A percentile compares a stretch with the other conserved stretches of the same genome.
Evolutionary conservation across 2,888 invertebrate genomes (phyloP).

Genomic region (Adelphocoris suturalis): DNA sequence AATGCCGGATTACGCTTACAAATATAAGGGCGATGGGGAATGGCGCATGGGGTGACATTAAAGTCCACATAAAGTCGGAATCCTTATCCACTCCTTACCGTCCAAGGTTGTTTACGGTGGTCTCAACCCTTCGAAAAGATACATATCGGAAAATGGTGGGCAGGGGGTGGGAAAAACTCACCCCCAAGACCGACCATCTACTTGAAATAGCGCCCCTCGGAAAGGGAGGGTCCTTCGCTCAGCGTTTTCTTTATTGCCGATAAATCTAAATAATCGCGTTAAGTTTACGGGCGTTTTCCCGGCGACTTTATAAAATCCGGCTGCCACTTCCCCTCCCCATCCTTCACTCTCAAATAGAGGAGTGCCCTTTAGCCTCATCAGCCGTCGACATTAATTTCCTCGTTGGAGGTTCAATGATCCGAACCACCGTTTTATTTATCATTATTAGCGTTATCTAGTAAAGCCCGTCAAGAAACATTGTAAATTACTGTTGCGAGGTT

Average conservation of each 20-base stretch:
- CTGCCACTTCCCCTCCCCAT: not conserved
- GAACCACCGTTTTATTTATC: not conserved
- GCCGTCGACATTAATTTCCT: constrained; percentile 18
- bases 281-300: constrained; percentile 52
- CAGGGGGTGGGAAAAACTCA: too few species aligned
- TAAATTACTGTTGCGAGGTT: too few species aligned
- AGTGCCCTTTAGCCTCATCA: constrained; percentile 5
- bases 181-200: not conserved
- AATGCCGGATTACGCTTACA: constrained; percentile 63
- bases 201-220: not conserved
- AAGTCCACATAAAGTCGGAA: constrained; percentile 62
- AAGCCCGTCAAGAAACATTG: too few species aligned
- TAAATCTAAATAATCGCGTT: constrained; percentile 65
- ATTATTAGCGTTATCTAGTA: too few species aligned
- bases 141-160: constrained; percentile 56
- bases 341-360: not conserved
- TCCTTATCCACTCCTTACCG: constrained; percentile 58
- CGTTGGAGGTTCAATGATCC: constrained; percentile 11
- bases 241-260: constrained; percentile 63
- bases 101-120: constrained; percentile 55
- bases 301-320: constrained; percentile 2
- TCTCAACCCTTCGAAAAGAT: constrained; percentile 34
- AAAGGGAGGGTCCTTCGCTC: constrained; percentile 35
- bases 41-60: constrained; percentile 24
- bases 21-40: constrained; percentile 18